Conservation (phyloP, 1,140 invertebrate genomes). For the Formica exsecta region DNA sequence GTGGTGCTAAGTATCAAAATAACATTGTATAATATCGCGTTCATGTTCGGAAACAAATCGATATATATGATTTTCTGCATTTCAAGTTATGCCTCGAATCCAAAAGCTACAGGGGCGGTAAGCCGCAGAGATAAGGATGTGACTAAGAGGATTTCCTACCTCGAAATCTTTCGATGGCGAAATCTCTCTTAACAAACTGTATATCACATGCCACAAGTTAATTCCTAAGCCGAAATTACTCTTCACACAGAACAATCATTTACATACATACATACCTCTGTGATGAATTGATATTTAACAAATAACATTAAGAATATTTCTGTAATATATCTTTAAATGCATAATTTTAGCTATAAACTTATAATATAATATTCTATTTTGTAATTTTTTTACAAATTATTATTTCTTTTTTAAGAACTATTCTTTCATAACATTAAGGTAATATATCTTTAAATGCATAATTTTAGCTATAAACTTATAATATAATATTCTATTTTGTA, state of each 20-base stretch:
- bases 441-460: neutral
- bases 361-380: neutral
- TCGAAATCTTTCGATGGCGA: neutral
- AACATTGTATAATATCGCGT: neutral
- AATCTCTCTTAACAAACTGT: neutral
- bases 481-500: neutral
- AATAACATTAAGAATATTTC: neutral
- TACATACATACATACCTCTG: neutral
- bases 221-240: neutral
- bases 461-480: neutral
- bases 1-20: neutral
- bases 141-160: conserved; percentile 14
- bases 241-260: neutral
- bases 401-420: neutral
- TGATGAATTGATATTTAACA: conserved; percentile 1
- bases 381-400: neutral
- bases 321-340: neutral
- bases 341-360: neutral
- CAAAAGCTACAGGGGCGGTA: neutral
- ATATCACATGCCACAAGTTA: neutral
- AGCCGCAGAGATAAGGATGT: conserved; percentile 2
- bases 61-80: neutral
- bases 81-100: neutral
- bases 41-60: neutral
- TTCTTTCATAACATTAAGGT: neutral